A percentile compares a stretch with the other conserved stretches of the same genome.
Evolutionary conservation across 2,797 vertebrate genomes (phyloP).

Genomic region (Miichthys miiuy): DNA sequence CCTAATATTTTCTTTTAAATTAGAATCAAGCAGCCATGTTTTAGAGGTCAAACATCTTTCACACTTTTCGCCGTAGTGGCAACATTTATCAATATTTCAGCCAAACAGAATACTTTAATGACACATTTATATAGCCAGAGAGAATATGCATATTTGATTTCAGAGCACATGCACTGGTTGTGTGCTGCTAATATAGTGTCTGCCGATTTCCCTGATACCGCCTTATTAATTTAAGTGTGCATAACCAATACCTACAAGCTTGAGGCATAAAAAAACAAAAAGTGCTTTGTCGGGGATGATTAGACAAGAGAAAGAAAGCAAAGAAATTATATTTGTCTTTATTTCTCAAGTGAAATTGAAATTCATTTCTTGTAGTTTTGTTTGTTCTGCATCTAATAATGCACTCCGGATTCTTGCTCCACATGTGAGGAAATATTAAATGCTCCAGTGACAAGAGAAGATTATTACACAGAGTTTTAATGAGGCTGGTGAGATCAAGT

Average conservation of each 20-base stretch:
- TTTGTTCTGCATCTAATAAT: conserved; percentile 52
- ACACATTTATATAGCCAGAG: conserved; percentile 20
- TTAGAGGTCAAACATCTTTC: conserved; percentile 48
- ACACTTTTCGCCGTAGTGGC: conserved; percentile 4
- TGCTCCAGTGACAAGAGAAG: conserved; percentile 14
- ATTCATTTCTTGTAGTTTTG: conserved; percentile 32
- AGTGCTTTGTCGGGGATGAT: conserved; percentile 37
- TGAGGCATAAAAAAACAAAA: conserved; percentile 51
- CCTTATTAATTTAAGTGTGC: conserved; percentile 44
- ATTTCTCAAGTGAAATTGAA: conserved; percentile 26
- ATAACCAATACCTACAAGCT: conserved; percentile 23
- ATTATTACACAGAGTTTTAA: conserved; percentile 45
- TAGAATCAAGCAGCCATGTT: conserved; percentile 35
- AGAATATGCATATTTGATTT: conserved; percentile 12
- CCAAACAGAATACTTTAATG: conserved; percentile 25
- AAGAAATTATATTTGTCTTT: conserved; percentile 26
- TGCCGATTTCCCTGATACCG: conserved; percentile 1
- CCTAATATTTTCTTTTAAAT: conserved; percentile 56
- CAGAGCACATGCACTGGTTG: conserved; percentile 9
- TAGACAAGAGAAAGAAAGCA: conserved; percentile 34
- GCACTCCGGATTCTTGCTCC: conserved; percentile 11
- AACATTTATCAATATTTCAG: conserved; percentile 34
- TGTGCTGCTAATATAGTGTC: conserved; percentile 10
- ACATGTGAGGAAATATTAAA: conserved; percentile 40
- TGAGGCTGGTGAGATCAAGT: conserved; percentile 49